These are phyloP conservation scores for Dendronephthya gigantea DNA, from an alignment of 64 coral and sea anemone genomes.

Conservation along the genomic window DNA sequence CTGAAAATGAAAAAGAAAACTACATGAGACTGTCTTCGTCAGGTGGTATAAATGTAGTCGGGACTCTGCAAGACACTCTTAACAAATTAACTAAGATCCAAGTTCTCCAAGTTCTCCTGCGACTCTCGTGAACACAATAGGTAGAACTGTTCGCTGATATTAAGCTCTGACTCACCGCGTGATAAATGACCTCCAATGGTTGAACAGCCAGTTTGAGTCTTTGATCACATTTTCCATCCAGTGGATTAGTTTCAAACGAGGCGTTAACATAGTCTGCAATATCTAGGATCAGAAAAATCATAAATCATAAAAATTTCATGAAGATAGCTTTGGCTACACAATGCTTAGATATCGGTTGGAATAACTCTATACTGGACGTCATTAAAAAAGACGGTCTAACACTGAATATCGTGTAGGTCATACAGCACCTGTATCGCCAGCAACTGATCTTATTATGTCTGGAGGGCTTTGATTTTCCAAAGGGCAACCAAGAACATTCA, in stretches of 20 bases:
- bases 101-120: no score
- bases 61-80: no score
- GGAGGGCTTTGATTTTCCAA: conserved; percentile 67
- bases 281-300: neutral
- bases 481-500: conserved; percentile 50
- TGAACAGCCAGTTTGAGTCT: conserved; percentile 52
- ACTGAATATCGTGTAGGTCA: neutral
- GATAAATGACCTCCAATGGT: conserved; percentile 72
- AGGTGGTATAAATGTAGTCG: neutral
- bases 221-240: conserved; percentile 96
- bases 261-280: conserved; percentile 38
- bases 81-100: no score
- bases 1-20: conserved; percentile 31
- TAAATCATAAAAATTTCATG: no score
- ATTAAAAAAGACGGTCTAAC: conserved; percentile 1
- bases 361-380: conserved; percentile 49
- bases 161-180: conserved; percentile 52
- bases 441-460: conserved; percentile 69
- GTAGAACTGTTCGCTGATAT: no score
- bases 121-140: no score
- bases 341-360: no score
- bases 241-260: conserved; percentile 92
- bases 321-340: no score
- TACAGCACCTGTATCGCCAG: neutral
- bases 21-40: neutral